Base-by-base conservation (phyloP, 2,113 vertebrate genomes). In the Osmerus mordax region DNA sequence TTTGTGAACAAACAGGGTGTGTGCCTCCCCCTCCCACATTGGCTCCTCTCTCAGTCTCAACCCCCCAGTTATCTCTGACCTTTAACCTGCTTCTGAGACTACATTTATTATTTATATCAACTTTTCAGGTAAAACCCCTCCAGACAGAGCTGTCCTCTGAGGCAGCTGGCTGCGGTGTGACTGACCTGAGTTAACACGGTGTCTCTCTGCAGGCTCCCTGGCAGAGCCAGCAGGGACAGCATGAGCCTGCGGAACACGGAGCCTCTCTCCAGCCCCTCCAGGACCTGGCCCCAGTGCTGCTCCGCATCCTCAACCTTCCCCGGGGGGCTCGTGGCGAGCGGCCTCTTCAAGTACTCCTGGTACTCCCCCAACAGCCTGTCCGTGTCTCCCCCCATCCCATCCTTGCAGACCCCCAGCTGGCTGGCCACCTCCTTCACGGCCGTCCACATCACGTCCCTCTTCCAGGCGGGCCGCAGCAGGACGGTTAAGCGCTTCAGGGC, bases 141-240 rank as follows among this genome's bases (percentile, higher is more conserved):
- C 7, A 36, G 32, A 47, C 41, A 47, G 41, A 2, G 41, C 41
- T 2, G 41, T 47, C 9, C 9, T 9, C 41, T 47, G 9, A 47
- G 41, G 41, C 8, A 65, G 63, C 47, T 41, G 23, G 64, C n/a
- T 21, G 55, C 15, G 6, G 55, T 8, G 16, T n/a, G 15, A 67
- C 85, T 85, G 58, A 93, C 92, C 86, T 86, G 54, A 64, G 69
- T 62, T 69, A 93, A 89, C 63, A 91, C 71, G 3, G 47, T 69
- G 0, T 78, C 72, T 65, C 69, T 71, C 72, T 65, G 23, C 2
- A 92, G 79, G 3, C 85, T 79, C 64, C 47, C 70, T 0, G 92
- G 92, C 67, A 92, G 75, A 2, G 85, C 83, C 70, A 93, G 76
- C 12, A 92, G 67, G 41, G 71, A 87, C 28, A 90, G 75, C 15